Percentiles rank a stretch among this genome's conserved stretches.
Evolutionary conservation across 2,797 vertebrate species (phyloP).

Genomic region (Bradypodion ventrale): DNA sequence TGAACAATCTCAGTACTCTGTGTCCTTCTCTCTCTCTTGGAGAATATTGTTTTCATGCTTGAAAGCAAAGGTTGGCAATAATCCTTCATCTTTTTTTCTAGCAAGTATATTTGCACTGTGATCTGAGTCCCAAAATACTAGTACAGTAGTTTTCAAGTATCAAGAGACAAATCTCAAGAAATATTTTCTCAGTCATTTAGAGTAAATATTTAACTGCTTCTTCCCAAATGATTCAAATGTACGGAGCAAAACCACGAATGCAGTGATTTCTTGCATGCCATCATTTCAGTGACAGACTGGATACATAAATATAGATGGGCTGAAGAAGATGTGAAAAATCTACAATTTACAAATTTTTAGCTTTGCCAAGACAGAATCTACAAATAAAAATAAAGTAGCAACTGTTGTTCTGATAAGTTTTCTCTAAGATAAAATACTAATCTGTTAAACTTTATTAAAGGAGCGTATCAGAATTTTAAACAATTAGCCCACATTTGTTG

Average conservation of each 20-base stretch:
- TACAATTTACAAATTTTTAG: neutral
- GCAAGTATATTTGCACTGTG: neutral
- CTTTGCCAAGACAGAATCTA: neutral
- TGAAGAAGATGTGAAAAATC: neutral
- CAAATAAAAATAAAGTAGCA: neutral
- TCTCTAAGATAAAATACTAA: neutral
- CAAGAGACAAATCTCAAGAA: neutral
- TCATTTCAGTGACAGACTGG: neutral
- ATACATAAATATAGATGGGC: neutral
- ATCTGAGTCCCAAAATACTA: neutral
- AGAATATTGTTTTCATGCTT: neutral
- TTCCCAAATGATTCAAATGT: neutral
- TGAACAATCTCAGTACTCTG: neutral
- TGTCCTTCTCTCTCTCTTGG: no score
- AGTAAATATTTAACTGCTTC: slow-evolving; percentile 1
- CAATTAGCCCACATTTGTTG: no score
- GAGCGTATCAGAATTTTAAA: neutral
- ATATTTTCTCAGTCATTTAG: neutral
- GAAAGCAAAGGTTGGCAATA: neutral
- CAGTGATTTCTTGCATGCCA: neutral
- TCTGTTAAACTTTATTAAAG: neutral
- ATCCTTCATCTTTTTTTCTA: neutral
- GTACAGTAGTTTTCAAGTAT: neutral
- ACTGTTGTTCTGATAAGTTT: neutral
- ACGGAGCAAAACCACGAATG: neutral